Conservation (phyloP, 2,113 vertebrate genomes). For the Oceanites oceanicus region DNA sequence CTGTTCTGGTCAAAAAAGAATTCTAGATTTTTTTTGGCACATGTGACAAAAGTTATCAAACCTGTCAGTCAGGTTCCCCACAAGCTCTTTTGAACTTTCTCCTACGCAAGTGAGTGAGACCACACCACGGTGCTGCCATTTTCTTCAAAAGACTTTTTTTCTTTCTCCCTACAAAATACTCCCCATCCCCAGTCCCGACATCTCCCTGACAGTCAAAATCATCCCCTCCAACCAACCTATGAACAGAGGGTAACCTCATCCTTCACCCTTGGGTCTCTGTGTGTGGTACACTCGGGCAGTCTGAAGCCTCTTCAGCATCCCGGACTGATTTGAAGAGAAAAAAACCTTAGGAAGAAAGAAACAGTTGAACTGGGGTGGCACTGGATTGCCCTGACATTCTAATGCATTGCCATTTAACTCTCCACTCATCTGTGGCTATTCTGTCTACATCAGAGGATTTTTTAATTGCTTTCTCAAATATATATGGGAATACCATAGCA, state of each 20-base stretch:
- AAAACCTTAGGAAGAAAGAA: not conserved
- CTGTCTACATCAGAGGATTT: not conserved
- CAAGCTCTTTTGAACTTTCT: not conserved
- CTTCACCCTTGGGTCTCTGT: not conserved
- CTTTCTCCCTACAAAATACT: not conserved
- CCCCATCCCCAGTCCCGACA: not conserved
- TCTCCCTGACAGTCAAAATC: not conserved
- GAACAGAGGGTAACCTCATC: not conserved
- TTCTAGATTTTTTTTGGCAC: not conserved
- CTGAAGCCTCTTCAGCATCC: not conserved
- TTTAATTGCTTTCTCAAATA: not conserved
- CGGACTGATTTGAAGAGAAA: not conserved
- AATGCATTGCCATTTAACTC: not conserved
- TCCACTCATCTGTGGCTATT: not conserved
- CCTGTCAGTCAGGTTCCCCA: not conserved
- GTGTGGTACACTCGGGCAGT: not conserved
- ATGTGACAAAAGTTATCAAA: not conserved
- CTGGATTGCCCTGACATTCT: not conserved
- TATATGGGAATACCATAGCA: constrained; percentile 21
- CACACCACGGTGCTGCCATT: not conserved
- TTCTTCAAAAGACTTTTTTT: not conserved
- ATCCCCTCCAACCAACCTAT: not conserved
- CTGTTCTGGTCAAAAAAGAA: not conserved
- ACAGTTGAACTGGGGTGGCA: not conserved
- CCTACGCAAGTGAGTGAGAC: fast-evolving